Conservation (phyloP, 1,140 invertebrate species). For the Drosophila ercepeae region DNA sequence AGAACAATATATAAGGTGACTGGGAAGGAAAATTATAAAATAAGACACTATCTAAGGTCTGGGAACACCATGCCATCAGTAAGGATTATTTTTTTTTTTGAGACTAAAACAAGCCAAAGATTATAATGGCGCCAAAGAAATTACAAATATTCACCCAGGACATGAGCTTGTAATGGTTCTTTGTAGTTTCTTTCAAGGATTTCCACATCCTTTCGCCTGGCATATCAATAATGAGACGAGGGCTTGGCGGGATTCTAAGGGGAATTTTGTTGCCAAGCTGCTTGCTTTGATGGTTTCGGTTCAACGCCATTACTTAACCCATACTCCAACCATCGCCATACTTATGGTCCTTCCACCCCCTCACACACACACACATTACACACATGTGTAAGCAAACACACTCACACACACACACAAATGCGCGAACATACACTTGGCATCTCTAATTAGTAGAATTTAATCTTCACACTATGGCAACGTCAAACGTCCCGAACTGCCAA, state of each 20-base stretch:
- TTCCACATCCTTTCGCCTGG: slow-evolving; percentile 63
- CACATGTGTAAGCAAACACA: slow-evolving; percentile 1
- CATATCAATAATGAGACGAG: slow-evolving; percentile 60
- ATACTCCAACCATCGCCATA: not conserved
- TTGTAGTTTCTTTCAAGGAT: slow-evolving; percentile 60
- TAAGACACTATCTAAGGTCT: too few species aligned
- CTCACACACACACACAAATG: slow-evolving; percentile 58
- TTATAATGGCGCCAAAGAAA: slow-evolving; percentile 43
- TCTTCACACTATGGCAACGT: slow-evolving; percentile 82
- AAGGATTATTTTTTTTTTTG: not conserved
- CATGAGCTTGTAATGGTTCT: slow-evolving; percentile 23
- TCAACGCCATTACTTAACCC: slow-evolving; percentile 73
- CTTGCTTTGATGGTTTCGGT: slow-evolving; percentile 48
- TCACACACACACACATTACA: not conserved
- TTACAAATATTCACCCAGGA: slow-evolving; percentile 20
- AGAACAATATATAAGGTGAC: not conserved
- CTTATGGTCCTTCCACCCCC: slow-evolving; percentile 13
- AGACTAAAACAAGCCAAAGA: slow-evolving; percentile 21
- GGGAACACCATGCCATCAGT: too few species aligned
- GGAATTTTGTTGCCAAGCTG: slow-evolving; percentile 47
- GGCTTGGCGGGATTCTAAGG: slow-evolving; percentile 16
- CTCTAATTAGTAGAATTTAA: slow-evolving; percentile 83
- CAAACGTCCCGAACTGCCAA: slow-evolving; percentile 48
- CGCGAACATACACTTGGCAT: slow-evolving; percentile 80
- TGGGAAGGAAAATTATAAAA: not conserved